Evolutionary conservation across 2,797 vertebrate genomes (phyloP), one percentile per base, ranked within the genome.

Genomic region (Myotis planiceps): DNA sequence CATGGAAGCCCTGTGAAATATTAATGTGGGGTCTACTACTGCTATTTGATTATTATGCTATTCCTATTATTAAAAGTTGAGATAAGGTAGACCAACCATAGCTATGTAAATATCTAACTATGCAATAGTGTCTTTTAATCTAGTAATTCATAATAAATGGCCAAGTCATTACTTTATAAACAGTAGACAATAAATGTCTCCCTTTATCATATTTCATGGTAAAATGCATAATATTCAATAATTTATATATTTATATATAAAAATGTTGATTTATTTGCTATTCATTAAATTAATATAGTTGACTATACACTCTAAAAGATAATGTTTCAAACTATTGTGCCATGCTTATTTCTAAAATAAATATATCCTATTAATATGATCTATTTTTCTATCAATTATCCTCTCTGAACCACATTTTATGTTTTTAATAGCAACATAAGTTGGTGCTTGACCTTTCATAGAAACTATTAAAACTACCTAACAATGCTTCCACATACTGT

Each of bases 391-490:
- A 55, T n/a, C 25, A 60, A 76, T 90, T 94, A 81, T 76, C 34
- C 23, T 45, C 34, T 72, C 3, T 12, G 8, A 97, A 51, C 71
- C 25, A 58, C 76, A 69, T 45, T 82, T 96, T 96, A 83, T 12
- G 94, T 84, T 95, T 29, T 87, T 97, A 76, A 84, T 82, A 97
- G 71, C 12, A 95, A 58, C 90, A 60, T 55, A 97, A 88, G 68
- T 83, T 82, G 81, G 42, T 95, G n/a, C 79, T 92, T 98, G 98
- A 98, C 97, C 96, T 98, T 98, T 97, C 81, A 87, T 79, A 89
- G 82, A 97, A 97, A 94, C 83, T 78, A 95, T 92, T 98, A 96
- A 97, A 91, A 96, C 16, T 16, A 86, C 74, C 80, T 97, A 97
- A 98, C 84, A 98, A 89, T 97, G 72, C 97, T 97, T 88, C 49